Percentiles rank a stretch among this genome's conserved stretches.
These are phyloP conservation scores for Phoeniculus purpureus DNA, from an alignment of 2,797 vertebrate genomes.

Conservation along the genomic window DNA sequence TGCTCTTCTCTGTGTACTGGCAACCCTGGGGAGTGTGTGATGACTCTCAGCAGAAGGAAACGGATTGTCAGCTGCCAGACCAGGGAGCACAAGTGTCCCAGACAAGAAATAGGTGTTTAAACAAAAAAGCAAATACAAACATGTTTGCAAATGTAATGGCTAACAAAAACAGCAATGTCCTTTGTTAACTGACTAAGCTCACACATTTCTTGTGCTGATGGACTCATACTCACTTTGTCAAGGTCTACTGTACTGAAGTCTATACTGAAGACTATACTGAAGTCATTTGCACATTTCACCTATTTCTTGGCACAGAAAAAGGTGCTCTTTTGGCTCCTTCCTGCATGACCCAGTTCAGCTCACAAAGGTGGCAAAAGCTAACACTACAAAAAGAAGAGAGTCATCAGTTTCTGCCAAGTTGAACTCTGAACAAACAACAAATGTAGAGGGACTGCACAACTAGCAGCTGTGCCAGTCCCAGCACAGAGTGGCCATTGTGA, in stretches of 20 bases:
- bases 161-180: neutral
- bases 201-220: neutral
- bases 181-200: neutral
- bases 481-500: neutral
- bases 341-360: neutral
- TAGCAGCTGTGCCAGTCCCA: neutral
- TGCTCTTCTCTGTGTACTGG: neutral
- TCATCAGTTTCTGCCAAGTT: neutral
- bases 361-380: neutral
- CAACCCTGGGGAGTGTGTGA: constrained; percentile 8
- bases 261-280: neutral
- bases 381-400: neutral
- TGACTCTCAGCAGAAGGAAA: constrained; percentile 22
- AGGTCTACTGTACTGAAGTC: neutral
- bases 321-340: neutral
- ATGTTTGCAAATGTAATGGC: neutral
- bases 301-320: neutral
- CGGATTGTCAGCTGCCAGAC: constrained; percentile 4
- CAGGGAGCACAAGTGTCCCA: neutral
- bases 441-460: neutral
- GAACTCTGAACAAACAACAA: neutral
- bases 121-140: neutral
- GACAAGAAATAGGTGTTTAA: neutral
- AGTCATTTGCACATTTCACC: neutral
- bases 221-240: neutral